Conservation (phyloP, 2,797 vertebrate species). For the Sebastolobus altivelis region DNA sequence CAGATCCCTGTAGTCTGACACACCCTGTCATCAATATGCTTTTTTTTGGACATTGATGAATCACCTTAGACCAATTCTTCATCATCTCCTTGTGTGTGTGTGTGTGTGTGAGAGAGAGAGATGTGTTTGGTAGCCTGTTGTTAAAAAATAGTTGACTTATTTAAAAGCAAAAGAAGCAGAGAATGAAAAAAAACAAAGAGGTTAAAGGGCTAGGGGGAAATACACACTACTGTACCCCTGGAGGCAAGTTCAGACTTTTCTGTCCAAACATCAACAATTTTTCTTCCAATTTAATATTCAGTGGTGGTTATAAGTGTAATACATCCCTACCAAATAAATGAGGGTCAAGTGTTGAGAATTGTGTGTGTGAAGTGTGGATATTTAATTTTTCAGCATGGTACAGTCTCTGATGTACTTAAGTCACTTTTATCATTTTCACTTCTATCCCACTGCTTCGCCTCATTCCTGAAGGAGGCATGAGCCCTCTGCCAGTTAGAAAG, state of each 20-base stretch:
- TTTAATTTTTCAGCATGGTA: neutral
- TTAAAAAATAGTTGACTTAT: neutral
- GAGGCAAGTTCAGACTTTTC: neutral
- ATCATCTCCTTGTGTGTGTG: neutral
- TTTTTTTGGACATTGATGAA: conserved; percentile 56
- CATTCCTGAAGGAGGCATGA: conserved; percentile 90
- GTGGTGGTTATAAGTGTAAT: neutral
- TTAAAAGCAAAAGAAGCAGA: neutral
- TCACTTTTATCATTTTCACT: conserved; percentile 48
- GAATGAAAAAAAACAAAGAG: neutral
- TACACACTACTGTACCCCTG: neutral
- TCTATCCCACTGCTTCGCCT: conserved; percentile 67
- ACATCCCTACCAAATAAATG: neutral
- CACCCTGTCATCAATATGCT: conserved; percentile 52
- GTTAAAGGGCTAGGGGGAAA: neutral
- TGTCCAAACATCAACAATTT: neutral
- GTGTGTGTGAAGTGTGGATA: neutral
- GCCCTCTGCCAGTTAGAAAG: conserved; percentile 91
- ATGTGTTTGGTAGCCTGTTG: conserved; percentile 30
- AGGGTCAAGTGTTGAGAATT: neutral
- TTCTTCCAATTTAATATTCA: conserved; percentile 2
- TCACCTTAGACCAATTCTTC: conserved; percentile 8
- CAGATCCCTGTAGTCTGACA: conserved; percentile 34
- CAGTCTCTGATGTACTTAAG: neutral
- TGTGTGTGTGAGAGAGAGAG: neutral